Conservation (phyloP, 2,888 invertebrate species). For the Xiphydria camelus region DNA sequence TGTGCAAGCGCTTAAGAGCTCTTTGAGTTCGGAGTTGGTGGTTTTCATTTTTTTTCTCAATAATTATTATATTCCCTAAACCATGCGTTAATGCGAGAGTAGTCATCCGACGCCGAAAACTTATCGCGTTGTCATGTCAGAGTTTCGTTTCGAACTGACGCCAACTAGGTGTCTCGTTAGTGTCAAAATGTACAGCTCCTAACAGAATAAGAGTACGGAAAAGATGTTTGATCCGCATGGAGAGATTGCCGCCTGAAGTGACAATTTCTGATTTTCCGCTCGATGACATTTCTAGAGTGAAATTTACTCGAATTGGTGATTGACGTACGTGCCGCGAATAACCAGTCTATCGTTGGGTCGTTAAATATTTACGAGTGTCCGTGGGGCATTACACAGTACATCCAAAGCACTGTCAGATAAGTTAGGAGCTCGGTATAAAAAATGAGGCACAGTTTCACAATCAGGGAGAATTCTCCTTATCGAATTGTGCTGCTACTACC, state of each 20-base stretch:
- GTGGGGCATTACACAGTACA: constrained; percentile 25
- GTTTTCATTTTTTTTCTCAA: constrained; percentile 1
- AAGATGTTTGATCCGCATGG: neutral
- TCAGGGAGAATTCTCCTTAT: constrained; percentile 43
- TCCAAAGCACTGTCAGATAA: constrained; percentile 38
- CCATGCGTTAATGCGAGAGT: neutral
- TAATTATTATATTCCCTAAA: constrained; percentile 1
- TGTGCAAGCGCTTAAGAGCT: constrained; percentile 2
- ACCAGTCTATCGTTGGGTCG: constrained; percentile 34
- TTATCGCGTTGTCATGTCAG: neutral
- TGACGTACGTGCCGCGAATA: constrained; percentile 42
- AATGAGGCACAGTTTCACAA: constrained; percentile 56
- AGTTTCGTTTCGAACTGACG: neutral
- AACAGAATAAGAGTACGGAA: neutral
- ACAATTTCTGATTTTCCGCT: neutral
- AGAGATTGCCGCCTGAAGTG: constrained; percentile 1
- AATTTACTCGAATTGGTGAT: constrained; percentile 39
- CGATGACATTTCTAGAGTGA: constrained; percentile 39
- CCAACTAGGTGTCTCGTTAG: neutral
- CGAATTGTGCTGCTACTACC: constrained; percentile 48
- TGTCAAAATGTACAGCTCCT: neutral
- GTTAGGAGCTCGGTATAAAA: constrained; percentile 51
- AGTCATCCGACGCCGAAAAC: neutral
- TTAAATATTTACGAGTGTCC: constrained; percentile 34
- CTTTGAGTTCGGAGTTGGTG: neutral